Conservation (phyloP, 2,797 vertebrate species). For the Phrynocephalus guinanensis region DNA sequence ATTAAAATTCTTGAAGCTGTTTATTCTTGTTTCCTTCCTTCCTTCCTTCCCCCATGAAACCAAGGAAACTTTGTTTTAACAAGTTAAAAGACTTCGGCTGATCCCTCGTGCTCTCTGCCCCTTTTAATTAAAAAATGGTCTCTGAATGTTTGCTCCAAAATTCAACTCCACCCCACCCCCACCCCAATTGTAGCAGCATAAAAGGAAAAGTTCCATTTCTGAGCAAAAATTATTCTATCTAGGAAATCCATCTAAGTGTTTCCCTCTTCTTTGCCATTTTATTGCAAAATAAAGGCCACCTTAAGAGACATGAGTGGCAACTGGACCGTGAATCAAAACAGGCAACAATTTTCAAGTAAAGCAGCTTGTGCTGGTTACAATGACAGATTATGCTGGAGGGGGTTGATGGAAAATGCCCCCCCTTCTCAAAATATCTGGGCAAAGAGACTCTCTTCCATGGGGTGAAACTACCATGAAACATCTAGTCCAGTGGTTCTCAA, state of each 20-base stretch:
- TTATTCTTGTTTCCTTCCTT: slow-evolving; percentile 85
- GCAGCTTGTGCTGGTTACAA: not conserved
- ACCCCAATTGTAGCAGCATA: slow-evolving; percentile 57
- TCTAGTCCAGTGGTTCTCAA: no score
- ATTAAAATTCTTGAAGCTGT: slow-evolving; percentile 91
- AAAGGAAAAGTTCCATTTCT: slow-evolving; percentile 59
- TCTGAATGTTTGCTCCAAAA: slow-evolving; percentile 75
- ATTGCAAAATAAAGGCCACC: not conserved
- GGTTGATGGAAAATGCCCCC: no score
- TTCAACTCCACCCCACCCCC: slow-evolving; percentile 67
- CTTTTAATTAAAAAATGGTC: slow-evolving; percentile 78
- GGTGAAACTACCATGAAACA: no score
- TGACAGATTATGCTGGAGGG: not conserved
- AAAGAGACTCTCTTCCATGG: not conserved
- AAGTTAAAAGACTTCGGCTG: slow-evolving; percentile 78
- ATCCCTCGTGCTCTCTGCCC: slow-evolving; percentile 54
- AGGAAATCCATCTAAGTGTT: slow-evolving; percentile 28
- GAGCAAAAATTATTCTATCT: slow-evolving; percentile 49
- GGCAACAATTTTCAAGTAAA: not conserved
- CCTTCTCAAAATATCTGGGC: no score
- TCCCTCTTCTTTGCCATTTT: not conserved
- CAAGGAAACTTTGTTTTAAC: slow-evolving; percentile 84
- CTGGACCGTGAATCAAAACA: not conserved
- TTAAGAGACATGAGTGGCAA: not conserved
- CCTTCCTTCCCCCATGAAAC: slow-evolving; percentile 80